These are phyloP conservation scores for Crocuta crocuta DNA, from an alignment of 2,113 vertebrate genomes.

Conservation along the genomic window DNA sequence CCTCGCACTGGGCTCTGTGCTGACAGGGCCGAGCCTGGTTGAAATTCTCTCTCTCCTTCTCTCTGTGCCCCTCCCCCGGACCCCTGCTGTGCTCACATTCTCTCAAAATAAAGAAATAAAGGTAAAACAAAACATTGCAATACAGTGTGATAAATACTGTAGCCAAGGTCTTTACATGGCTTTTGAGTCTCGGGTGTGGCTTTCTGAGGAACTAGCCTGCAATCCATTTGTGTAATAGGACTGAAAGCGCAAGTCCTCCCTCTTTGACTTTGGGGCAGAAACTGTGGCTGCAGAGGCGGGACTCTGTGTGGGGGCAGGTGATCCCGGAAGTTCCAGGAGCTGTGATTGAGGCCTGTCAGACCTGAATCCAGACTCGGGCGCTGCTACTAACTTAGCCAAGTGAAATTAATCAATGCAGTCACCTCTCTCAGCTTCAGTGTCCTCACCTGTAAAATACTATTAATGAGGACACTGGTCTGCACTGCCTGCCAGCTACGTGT, in stretches of 20 bases:
- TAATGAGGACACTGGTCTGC: rapidly evolving
- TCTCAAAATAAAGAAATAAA: too few relatives aligned
- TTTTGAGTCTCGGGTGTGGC: neutral
- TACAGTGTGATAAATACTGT: neutral
- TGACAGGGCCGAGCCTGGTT: too few relatives aligned
- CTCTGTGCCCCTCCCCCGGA: too few relatives aligned
- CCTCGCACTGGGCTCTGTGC: too few relatives aligned
- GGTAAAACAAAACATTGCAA: neutral
- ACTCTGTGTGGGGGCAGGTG: neutral
- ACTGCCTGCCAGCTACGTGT: rapidly evolving
- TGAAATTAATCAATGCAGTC: neutral
- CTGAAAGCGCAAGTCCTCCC: neutral
- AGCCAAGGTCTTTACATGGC: neutral
- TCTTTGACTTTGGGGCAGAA: neutral
- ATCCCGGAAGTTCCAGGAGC: neutral
- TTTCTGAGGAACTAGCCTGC: neutral
- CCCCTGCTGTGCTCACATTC: too few relatives aligned
- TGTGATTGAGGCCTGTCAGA: neutral
- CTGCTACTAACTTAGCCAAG: neutral
- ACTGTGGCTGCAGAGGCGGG: neutral
- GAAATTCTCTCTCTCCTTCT: too few relatives aligned
- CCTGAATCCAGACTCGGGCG: neutral
- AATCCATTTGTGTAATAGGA: neutral
- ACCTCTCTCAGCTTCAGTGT: neutral
- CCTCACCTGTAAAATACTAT: neutral